These are phyloP conservation scores for Thymelicus acteon DNA, from an alignment of 2,888 invertebrate species.

Conservation along the genomic window DNA sequence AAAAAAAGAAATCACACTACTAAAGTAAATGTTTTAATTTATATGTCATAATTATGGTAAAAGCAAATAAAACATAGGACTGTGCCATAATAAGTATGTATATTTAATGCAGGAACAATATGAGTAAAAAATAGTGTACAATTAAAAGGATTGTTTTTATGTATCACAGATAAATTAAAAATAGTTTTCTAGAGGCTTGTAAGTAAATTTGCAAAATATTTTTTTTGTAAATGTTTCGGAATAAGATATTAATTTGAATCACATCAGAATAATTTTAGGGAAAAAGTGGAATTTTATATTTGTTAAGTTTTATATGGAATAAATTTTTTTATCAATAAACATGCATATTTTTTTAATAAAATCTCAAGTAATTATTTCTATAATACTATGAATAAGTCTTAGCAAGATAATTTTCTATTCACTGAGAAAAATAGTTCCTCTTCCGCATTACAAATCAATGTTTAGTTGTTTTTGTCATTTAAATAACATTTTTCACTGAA, in stretches of 20 bases:
- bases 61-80: constrained; percentile 3
- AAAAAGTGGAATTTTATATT: constrained; percentile 9
- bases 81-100: constrained; percentile 10
- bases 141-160: background rate
- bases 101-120: constrained; percentile 16
- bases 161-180: constrained; percentile 27
- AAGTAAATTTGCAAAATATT: background rate
- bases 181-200: background rate
- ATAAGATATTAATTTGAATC: no score
- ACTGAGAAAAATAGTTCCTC: background rate
- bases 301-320: constrained; percentile 12
- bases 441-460: no score
- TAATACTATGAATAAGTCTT: no score
- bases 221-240: background rate
- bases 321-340: constrained; percentile 9
- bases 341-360: background rate
- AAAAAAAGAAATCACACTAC: no score
- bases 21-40: no score
- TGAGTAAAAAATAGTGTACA: background rate
- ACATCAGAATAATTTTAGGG: no score
- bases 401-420: no score
- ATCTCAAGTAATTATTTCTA: no score
- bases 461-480: no score
- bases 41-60: background rate
- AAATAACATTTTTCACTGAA: no score